Evolutionary conservation across 2,797 vertebrate species (phyloP).

Genomic region (Myripristis murdjan): DNA sequence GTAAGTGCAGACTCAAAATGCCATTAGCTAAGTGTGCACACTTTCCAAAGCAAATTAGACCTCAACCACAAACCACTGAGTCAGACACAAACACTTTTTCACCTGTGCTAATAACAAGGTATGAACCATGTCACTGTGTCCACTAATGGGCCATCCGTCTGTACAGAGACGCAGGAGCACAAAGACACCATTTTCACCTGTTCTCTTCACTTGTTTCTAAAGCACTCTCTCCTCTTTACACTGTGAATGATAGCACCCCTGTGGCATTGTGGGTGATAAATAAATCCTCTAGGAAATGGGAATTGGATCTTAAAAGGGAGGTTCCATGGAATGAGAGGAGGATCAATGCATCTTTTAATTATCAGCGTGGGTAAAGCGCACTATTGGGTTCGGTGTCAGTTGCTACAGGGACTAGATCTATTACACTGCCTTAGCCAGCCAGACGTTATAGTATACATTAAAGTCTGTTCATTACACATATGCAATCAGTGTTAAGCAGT

Average conservation of each 20-base stretch:
- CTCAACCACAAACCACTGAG: constrained; percentile 23
- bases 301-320: constrained; percentile 75
- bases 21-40: constrained; percentile 6
- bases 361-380: constrained; percentile 73
- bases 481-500: constrained; percentile 30
- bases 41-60: constrained; percentile 31
- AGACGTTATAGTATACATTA: constrained; percentile 49
- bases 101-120: constrained; percentile 72
- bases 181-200: constrained; percentile 67
- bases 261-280: constrained; percentile 80
- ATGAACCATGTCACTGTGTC: constrained; percentile 68
- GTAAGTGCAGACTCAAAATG: constrained; percentile 17
- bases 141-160: constrained; percentile 80
- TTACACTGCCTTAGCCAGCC: constrained; percentile 55
- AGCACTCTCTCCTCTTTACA: constrained; percentile 72
- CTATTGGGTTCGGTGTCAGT: constrained; percentile 66
- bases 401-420: constrained; percentile 66
- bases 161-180: constrained; percentile 63
- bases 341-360: constrained; percentile 87
- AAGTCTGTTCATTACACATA: constrained; percentile 57
- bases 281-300: constrained; percentile 83
- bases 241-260: constrained; percentile 78
- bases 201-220: constrained; percentile 68
- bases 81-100: constrained; percentile 37
- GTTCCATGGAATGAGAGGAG: constrained; percentile 50